Conservation (phyloP, 2,113 vertebrate genomes). For the Hemichromis elongatus region DNA sequence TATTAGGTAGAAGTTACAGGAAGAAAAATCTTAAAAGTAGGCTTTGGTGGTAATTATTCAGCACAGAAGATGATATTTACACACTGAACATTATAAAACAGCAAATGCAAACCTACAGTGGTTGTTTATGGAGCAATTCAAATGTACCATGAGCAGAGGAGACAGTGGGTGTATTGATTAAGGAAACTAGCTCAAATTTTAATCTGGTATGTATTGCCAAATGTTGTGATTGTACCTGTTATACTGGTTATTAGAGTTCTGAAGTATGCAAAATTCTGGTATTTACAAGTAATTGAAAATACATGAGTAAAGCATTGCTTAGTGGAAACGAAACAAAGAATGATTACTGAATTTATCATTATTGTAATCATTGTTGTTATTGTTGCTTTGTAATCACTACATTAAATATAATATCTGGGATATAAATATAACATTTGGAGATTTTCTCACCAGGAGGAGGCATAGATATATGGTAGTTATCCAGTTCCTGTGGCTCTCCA, state of each 20-base stretch:
- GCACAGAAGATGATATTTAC: neutral
- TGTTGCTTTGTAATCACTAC: neutral
- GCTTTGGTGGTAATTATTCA: neutral
- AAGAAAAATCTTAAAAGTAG: neutral
- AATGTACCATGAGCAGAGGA: neutral
- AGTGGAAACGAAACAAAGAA: neutral
- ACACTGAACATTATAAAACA: neutral
- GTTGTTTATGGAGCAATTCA: neutral
- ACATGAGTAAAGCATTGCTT: neutral
- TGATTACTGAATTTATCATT: neutral
- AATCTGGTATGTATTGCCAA: neutral
- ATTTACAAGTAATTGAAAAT: neutral
- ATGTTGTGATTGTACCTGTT: neutral
- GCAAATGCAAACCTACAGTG: neutral
- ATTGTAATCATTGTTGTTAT: no score
- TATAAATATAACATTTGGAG: neutral
- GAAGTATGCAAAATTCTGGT: neutral
- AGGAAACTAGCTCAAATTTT: neutral
- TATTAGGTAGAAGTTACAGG: neutral
- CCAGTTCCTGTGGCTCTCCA: slow-evolving; percentile 70
- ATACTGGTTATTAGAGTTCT: neutral
- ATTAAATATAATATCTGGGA: neutral
- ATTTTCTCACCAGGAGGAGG: slow-evolving; percentile 73
- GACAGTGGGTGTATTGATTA: neutral
- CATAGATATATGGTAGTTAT: slow-evolving; percentile 71